Evolutionary conservation across 2,888 invertebrate genomes (phyloP).

Genomic region (Quadroppia sp.): DNA sequence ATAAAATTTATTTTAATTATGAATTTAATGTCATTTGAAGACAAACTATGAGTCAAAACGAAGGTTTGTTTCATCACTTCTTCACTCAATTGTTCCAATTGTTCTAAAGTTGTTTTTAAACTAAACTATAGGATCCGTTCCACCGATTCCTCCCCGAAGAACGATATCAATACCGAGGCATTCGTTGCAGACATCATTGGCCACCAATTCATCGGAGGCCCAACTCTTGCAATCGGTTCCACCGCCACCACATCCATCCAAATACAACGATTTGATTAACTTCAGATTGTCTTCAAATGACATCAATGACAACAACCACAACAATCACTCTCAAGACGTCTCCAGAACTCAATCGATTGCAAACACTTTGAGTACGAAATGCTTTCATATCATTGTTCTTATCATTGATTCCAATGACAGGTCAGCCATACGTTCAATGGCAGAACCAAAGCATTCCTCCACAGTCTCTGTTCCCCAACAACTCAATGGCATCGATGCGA

Average conservation of each 20-base stretch:
- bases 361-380: slow-evolving; percentile 3
- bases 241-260: slow-evolving; percentile 11
- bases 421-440: slow-evolving; percentile 20
- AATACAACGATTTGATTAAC: slow-evolving; percentile 21
- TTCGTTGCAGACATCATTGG: not conserved
- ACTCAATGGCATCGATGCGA: not conserved
- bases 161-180: not conserved
- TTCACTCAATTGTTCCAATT: not conserved
- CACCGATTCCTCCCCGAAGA: slow-evolving; percentile 26
- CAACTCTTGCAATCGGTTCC: slow-evolving; percentile 9
- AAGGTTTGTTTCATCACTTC: slow-evolving; percentile 26
- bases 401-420: not conserved
- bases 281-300: not conserved
- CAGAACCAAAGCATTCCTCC: slow-evolving; percentile 21
- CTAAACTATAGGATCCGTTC: slow-evolving; percentile 25
- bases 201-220: not conserved
- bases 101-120: not conserved
- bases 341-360: slow-evolving; percentile 3
- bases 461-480: not conserved
- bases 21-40: not conserved
- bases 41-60: slow-evolving; percentile 24
- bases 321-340: not conserved
- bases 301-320: not conserved
- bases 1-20: not conserved
- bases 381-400: not conserved